Evolutionary conservation across 2,113 vertebrate genomes (phyloP), one percentile per base, ranked within the genome.

Genomic region (Camelus dromedarius): DNA sequence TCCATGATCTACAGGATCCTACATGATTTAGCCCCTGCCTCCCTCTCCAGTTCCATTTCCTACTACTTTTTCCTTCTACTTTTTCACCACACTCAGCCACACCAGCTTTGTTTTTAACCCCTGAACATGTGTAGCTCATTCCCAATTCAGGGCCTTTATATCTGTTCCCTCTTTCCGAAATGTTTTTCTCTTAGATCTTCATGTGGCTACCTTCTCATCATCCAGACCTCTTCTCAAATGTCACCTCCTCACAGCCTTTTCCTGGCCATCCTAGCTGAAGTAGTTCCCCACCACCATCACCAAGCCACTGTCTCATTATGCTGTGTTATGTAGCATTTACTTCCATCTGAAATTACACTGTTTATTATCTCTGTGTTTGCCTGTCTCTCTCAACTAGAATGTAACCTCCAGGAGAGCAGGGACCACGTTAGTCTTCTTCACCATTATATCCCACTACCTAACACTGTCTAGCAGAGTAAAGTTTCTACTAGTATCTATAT

Each of bases 31-130:
- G 82, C 28, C 54, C 54, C 46, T 66, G n/a, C 69, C 35, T 56
- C 35, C 81, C 54, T 73, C 52, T 93, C 75, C 35, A 76, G 42
- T 79, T 96, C 83, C 30, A 94, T 56, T 79, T 91, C 69, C 46
- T 92, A n/a, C 58, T 50, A 73, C 35, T 89, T 89, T 84, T 9
- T 84, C 52, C 16, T 89, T 96, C 56, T 42, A 42, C 38, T 42
- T 42, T 67, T 67, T 91, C 19, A 94, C 22, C 70, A 87, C 19
- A 86, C 22, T 67, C 67, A 89, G 58, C 6, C 30, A 92, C 19
- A 64, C 5, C 18, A 96, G 54, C 32, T 72, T 94, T 66, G 38
- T 87, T 94, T 94, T 72, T 75, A 96, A 89, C 28, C 24, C 48
- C 76, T 95, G 54, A 92, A 82, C 26, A 76, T 48, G 14, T 56